Percentiles rank a stretch among this genome's conserved stretches.
These are phyloP conservation scores for Thalassoma bifasciatum DNA, from an alignment of 2,113 vertebrate species.

Conservation along the genomic window DNA sequence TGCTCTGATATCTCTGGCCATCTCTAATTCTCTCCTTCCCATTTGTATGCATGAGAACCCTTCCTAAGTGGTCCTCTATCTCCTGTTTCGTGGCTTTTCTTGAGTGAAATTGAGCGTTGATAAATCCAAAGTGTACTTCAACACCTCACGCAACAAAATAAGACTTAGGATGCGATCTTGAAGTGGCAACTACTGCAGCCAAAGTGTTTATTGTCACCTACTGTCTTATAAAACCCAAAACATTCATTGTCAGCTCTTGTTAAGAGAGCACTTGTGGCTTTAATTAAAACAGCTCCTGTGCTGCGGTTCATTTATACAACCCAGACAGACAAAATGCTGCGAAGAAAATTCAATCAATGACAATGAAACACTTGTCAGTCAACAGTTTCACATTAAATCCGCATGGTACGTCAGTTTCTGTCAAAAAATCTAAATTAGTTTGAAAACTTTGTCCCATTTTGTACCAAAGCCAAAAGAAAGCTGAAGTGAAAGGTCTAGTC, in stretches of 20 bases:
- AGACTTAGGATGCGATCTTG: background rate
- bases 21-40: conserved; percentile 16
- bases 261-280: background rate
- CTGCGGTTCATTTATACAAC: background rate
- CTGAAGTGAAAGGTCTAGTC: too few relatives aligned
- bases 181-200: background rate
- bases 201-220: background rate
- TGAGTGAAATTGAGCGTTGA: background rate
- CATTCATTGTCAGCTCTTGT: background rate
- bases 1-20: conserved; percentile 19
- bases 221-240: background rate
- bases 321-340: conserved; percentile 1
- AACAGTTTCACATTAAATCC: conserved; percentile 5
- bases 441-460: background rate
- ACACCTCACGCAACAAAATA: conserved; percentile 13
- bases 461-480: too few relatives aligned
- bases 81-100: conserved; percentile 9
- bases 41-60: conserved; percentile 21
- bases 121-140: conserved; percentile 1
- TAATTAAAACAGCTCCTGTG: conserved; percentile 18
- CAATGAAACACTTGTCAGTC: background rate
- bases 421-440: background rate
- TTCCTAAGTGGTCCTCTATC: conserved; percentile 14
- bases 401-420: background rate
- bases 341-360: conserved; percentile 9